Base-by-base conservation (phyloP, 2,888 invertebrate genomes). In the Terebella lapidaria region DNA sequence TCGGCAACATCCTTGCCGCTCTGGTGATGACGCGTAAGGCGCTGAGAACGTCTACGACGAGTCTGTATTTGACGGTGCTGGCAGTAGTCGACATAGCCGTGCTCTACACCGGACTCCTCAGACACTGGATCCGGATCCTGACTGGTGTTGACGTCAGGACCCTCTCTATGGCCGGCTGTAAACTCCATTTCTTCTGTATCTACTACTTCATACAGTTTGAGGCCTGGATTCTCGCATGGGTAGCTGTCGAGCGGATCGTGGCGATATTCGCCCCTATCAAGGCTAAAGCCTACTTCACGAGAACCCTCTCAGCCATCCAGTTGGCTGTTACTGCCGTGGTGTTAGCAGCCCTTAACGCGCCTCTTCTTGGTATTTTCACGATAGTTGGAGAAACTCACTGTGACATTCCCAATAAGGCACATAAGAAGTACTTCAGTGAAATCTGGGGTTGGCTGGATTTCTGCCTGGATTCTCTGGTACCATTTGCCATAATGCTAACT, bases 201-300 rank as follows among this genome's bases (percentile, higher is more conserved):
- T 70, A 71, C 29, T 67, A 69, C 35, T 63, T 70, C 3, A 66
- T 68, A 57, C 67, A 68, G 59, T 72, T 69, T 56, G 67, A 74
- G 22, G 73, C 73, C 61, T 76, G 76, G 76, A 64, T 74, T 15
- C 62, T 76, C 5, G 76, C 75, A 3, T 66, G 68, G 15, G 72
- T 76, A 71, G 74, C 74, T 10, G 56, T 70, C 2, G 76, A 76
- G 58, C 67, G 76, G 0, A 71, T 73, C 55, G 60, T 74, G 10
- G 76, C 75, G 20, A 72, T 76, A 18, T 71, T 70, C 69, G 71
- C 72, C 42, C 76, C 76, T 0, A 66, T 74, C 5, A 66, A 68
- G 54, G 72, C 74, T 1, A 70, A 64, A 45, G 61, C 61, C 1
- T 54, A 71, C 22, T 72, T 71, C 57, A 70, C 72, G 1, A 64